These are phyloP conservation scores for Alaudala cheleensis DNA, from an alignment of 2,113 vertebrate genomes.

Conservation along the genomic window DNA sequence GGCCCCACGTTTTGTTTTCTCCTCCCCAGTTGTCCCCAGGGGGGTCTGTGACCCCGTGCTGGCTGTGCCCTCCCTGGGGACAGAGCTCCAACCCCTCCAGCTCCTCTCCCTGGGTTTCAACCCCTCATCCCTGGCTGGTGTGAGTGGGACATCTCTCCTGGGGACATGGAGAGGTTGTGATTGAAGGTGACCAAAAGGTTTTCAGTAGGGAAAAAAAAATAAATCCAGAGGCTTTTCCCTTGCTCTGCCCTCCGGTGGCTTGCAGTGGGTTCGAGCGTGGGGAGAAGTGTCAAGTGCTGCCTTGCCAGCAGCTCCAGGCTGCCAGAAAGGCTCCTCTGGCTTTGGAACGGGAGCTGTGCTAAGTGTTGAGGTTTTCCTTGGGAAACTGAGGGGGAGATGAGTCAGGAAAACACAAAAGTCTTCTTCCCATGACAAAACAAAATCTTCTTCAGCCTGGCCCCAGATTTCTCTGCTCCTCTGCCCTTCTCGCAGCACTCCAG, in stretches of 20 bases:
- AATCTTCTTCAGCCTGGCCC: background rate
- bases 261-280: background rate
- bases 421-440: background rate
- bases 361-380: background rate
- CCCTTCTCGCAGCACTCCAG: background rate
- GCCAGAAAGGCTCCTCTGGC: slow-evolving; percentile 21
- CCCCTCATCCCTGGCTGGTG: background rate
- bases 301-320: background rate
- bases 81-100: background rate
- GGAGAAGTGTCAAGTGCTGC: slow-evolving; percentile 11
- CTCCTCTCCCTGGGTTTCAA: background rate
- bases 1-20: background rate
- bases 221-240: background rate
- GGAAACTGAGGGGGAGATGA: slow-evolving; percentile 35
- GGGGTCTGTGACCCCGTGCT: background rate
- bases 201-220: background rate
- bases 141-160: background rate
- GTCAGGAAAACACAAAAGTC: slow-evolving; percentile 38
- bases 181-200: background rate
- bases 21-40: fast-evolving
- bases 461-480: background rate
- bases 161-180: background rate
- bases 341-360: background rate
- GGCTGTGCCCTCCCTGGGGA: background rate
- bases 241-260: background rate